Conservation (phyloP, 2,797 vertebrate genomes). For the Enteromius afrohamiltoni region DNA sequence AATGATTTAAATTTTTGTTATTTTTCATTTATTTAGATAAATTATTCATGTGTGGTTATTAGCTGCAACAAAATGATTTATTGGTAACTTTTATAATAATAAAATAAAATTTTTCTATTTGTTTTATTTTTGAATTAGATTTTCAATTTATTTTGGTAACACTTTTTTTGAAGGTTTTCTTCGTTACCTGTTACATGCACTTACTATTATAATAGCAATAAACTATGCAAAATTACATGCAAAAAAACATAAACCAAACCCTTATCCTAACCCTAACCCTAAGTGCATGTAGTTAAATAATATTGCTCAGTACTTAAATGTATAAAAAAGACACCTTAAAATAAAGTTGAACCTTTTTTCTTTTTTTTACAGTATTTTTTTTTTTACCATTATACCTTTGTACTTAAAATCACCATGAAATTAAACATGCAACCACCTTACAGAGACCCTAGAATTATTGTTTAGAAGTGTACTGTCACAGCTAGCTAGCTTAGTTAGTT, state of each 20-base stretch:
- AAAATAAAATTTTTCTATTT: neutral
- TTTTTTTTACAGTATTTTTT: neutral
- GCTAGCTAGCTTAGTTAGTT: neutral
- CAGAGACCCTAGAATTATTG: neutral
- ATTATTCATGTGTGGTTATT: neutral
- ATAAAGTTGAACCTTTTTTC: neutral
- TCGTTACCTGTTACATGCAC: neutral
- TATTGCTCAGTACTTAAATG: neutral
- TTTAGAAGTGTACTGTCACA: neutral
- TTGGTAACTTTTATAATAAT: neutral
- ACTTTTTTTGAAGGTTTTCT: neutral
- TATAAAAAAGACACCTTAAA: neutral
- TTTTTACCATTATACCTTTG: neutral
- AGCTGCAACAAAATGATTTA: neutral
- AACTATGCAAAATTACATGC: neutral
- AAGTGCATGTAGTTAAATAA: neutral
- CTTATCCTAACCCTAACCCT: neutral
- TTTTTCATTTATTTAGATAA: neutral
- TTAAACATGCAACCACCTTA: constrained; percentile 2
- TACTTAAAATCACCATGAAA: neutral
- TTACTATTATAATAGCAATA: neutral
- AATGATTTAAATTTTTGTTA: neutral
- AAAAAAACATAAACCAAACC: neutral
- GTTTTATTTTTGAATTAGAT: neutral
- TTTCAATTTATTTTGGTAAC: too few species aligned